These are phyloP conservation scores for Lepidurus couesii DNA, from an alignment of 1,140 invertebrate species.

Conservation along the genomic window DNA sequence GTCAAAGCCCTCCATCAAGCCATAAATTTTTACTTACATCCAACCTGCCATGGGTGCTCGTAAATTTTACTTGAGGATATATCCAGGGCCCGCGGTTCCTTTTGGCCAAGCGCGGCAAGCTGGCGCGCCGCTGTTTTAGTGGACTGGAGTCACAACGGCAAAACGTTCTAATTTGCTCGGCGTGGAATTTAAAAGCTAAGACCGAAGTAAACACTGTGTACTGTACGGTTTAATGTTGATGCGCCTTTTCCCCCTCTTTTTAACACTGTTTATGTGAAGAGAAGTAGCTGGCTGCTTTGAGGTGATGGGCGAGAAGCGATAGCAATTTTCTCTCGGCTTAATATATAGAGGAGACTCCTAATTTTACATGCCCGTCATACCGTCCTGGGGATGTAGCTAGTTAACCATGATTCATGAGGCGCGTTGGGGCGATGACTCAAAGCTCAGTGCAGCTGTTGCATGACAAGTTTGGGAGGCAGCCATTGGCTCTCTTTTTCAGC, in stretches of 20 bases:
- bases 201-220: not conserved
- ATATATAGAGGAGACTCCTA: conserved; percentile 4
- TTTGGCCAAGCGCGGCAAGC: conserved; percentile 7
- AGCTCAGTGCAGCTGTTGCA: conserved; percentile 13
- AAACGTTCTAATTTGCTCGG: conserved; percentile 13
- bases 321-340: conserved; percentile 19
- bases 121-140: conserved; percentile 20
- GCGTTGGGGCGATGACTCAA: conserved; percentile 20
- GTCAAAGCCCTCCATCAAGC: conserved; percentile 20
- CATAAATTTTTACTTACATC: conserved; percentile 20
- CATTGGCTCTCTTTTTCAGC: not conserved
- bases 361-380: conserved; percentile 19
- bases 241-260: not conserved
- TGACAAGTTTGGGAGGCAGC: not conserved
- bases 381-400: conserved; percentile 17
- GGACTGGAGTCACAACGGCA: not conserved
- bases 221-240: not conserved
- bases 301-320: conserved; percentile 8
- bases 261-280: not conserved
- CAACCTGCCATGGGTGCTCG: conserved; percentile 13
- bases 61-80: not conserved
- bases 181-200: not conserved
- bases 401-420: conserved; percentile 13
- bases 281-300: not conserved
- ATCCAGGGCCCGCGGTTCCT: not conserved